These are phyloP conservation scores for Epirrhoe alternata DNA, from an alignment of 2,888 invertebrate species.

Conservation along the genomic window DNA sequence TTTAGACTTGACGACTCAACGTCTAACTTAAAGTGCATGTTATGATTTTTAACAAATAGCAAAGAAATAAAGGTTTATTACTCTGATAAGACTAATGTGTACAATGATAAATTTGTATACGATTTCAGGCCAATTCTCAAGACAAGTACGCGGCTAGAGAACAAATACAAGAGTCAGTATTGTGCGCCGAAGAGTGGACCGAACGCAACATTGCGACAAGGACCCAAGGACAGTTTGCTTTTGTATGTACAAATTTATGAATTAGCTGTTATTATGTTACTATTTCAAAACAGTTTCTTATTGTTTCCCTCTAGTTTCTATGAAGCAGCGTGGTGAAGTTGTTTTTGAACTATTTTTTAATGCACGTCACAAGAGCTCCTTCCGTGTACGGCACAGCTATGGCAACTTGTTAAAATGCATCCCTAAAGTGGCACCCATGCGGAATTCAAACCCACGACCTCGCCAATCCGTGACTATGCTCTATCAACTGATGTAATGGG, in stretches of 20 bases:
- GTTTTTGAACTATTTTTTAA: too few relatives aligned
- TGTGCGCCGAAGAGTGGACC: conserved; percentile 87
- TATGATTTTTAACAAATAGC: neutral
- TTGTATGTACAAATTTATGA: conserved; percentile 89
- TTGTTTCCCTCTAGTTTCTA: neutral
- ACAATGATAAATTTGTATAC: conserved; percentile 10
- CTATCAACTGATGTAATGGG: too few relatives aligned
- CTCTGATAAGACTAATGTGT: conserved; percentile 14
- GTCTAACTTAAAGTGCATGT: neutral
- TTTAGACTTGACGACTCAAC: neutral
- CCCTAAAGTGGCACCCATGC: too few relatives aligned
- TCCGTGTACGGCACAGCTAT: too few relatives aligned
- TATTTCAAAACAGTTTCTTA: neutral
- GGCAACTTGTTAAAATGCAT: too few relatives aligned
- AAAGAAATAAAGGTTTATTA: neutral
- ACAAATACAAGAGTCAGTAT: conserved; percentile 86
- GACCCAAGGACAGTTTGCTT: conserved; percentile 91
- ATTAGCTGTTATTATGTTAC: neutral
- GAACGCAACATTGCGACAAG: conserved; percentile 89
- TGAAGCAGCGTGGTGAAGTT: too few relatives aligned
- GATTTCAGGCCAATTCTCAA: conserved; percentile 75
- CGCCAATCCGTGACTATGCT: too few relatives aligned
- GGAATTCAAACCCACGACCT: too few relatives aligned
- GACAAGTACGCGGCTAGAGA: conserved; percentile 72
- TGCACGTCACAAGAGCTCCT: too few relatives aligned